Evolutionary conservation across 2,888 invertebrate species (phyloP).

Genomic region (Nowickia ferox): DNA sequence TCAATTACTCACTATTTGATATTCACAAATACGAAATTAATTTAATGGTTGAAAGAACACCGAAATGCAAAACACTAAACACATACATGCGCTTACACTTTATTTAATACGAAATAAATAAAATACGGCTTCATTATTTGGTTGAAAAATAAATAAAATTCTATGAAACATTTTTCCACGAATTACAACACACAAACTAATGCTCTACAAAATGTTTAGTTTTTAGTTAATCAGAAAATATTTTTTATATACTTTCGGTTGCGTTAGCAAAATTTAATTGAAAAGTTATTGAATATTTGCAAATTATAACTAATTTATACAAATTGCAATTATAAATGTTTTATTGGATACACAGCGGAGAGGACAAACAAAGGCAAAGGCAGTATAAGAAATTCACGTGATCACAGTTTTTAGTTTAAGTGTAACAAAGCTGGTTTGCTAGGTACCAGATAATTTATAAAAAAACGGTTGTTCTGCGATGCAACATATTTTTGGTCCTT

Average conservation of each 20-base stretch:
- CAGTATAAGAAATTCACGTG: too few species aligned
- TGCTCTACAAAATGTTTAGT: neutral
- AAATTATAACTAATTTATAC: slow-evolving; percentile 28
- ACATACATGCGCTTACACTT: neutral
- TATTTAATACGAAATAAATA: too few species aligned
- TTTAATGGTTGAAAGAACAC: slow-evolving; percentile 27
- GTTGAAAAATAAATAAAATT: slow-evolving; percentile 32
- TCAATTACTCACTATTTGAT: neutral
- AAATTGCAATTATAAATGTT: slow-evolving; percentile 53
- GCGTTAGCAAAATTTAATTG: slow-evolving; percentile 53
- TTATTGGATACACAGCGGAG: neutral
- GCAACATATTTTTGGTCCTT: too few species aligned
- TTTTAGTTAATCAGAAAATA: slow-evolving; percentile 28
- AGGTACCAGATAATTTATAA: too few species aligned
- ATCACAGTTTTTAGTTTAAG: too few species aligned
- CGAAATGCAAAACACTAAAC: slow-evolving; percentile 1
- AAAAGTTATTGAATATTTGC: slow-evolving; percentile 50
- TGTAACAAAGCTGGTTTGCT: too few species aligned
- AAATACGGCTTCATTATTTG: slow-evolving; percentile 34
- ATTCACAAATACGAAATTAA: slow-evolving; percentile 12
- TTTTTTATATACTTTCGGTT: neutral
- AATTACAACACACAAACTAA: slow-evolving; percentile 7
- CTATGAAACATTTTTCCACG: neutral
- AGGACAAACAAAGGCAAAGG: neutral
- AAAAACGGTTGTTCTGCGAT: too few species aligned